phyloP scores from a whole-genome alignment of 2,113 vertebrate species.

The Tricholaema leucomelas region DNA sequence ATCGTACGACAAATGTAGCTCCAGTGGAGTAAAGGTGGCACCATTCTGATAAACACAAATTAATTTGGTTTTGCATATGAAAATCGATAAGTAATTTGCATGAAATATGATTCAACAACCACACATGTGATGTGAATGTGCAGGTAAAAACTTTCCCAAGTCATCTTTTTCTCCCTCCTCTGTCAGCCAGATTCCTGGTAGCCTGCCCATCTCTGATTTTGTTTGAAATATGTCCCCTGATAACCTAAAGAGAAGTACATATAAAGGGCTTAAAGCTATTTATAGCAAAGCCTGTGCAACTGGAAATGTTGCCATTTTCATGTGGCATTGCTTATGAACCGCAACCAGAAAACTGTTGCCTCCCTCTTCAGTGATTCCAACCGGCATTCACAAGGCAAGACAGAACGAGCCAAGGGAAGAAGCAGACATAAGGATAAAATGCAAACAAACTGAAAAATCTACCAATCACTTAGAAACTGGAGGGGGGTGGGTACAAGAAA shows the following conservation, averaged over 20 bases:
- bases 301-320: conserved; percentile 51
- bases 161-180: neutral
- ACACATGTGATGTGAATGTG: neutral
- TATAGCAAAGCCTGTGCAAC: conserved; percentile 35
- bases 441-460: conserved; percentile 63
- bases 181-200: neutral
- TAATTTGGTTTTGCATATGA: neutral
- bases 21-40: neutral
- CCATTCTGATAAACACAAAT: neutral
- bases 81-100: neutral
- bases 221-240: neutral
- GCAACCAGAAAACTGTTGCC: conserved; percentile 34
- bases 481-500: neutral
- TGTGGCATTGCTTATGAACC: conserved; percentile 27
- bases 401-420: conserved; percentile 26
- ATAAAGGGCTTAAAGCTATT: conserved; percentile 38
- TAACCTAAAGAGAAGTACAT: conserved; percentile 39
- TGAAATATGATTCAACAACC: neutral
- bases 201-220: neutral
- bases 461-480: conserved; percentile 18
- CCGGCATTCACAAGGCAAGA: conserved; percentile 13
- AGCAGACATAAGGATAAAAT: conserved; percentile 43
- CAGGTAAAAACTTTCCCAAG: neutral
- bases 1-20: accelerated
- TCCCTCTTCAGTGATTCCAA: conserved; percentile 41